Base-by-base conservation (phyloP, 2,797 vertebrate species). In the Melanotaenia pygmaea region DNA sequence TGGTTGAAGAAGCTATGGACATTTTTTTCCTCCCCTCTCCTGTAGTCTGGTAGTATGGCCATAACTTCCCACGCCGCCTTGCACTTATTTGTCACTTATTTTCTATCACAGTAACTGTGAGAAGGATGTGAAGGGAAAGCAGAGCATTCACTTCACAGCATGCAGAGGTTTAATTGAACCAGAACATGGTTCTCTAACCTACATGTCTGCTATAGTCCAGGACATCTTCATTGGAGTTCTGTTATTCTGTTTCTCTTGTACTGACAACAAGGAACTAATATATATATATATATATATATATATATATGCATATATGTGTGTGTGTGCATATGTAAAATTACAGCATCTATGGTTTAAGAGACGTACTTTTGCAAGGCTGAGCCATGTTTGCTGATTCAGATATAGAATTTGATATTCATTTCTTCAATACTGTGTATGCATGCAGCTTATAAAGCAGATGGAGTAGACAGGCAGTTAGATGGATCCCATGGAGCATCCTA, bases 401-500 rank as follows among this genome's bases (percentile, higher is more conserved):
- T 22, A 8, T 40, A 71, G 38, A 43, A 63, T 65, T 47, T 68
- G 37, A 76, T 16, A 32, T 28, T 30, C 22, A 68, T 72, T 5
- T 62, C 20, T 63, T 24, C 37, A 40, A 75, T 65, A 51, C 18
- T 16, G 2, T 73, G 59, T 43, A 66, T 51, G 64, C 18, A 13
- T 9, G 66, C 51, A 62, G 61, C 76, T 64, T 68, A 59, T 51
- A 59, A 62, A 71, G 26, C 59, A 51, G 57, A 53, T 70, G 35
- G 68, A 71, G 72, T 65, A 64, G 50, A 68, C 70, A 68, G 70
- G 59, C 65, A 9, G 77, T 35, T 50, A 67, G 75, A 87, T 28
- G 74, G 74, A 83, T 74, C 68, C 59, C 59, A 53, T 30, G 22
- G 64, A 79, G 83, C 53, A n/a, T 76, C 26, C 20, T 73, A 81